Percentiles rank a stretch among this genome's conserved stretches.
Evolutionary conservation across 2,888 invertebrate species (phyloP).

Genomic region (Sarcophaga variegata): DNA sequence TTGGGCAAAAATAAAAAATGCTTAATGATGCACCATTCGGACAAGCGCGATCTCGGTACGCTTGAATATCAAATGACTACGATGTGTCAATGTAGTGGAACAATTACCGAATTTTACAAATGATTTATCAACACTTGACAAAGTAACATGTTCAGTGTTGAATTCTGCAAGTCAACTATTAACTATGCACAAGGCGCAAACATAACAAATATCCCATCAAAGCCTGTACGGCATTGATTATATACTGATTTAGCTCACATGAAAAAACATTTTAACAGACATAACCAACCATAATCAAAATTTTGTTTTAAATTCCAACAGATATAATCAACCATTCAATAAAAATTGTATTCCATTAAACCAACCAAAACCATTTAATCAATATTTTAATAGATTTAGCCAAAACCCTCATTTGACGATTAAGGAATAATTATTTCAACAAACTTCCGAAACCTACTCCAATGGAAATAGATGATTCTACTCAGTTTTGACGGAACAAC

Average conservation of each 20-base stretch:
- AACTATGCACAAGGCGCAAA: conserved; percentile 17
- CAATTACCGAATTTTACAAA: conserved; percentile 37
- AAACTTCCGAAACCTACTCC: too few species aligned
- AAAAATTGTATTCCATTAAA: not conserved
- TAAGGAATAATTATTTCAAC: too few species aligned
- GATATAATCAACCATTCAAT: not conserved
- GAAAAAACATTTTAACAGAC: not conserved
- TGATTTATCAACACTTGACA: conserved; percentile 30
- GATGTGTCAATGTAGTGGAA: not conserved
- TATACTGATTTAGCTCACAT: conserved; percentile 29
- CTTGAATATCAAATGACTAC: conserved; percentile 36
- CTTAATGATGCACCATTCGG: not conserved
- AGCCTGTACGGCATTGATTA: conserved; percentile 7
- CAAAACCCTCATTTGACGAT: not conserved
- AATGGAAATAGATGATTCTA: too few species aligned
- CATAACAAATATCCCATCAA: not conserved
- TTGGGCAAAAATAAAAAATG: conserved; percentile 25
- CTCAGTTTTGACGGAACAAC: not conserved
- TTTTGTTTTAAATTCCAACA: not conserved
- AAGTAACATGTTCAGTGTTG: conserved; percentile 14
- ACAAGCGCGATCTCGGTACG: conserved; percentile 23
- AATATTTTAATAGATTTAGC: not conserved
- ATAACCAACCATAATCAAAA: not conserved
- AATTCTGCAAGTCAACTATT: not conserved
- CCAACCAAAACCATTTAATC: not conserved